phyloP scores from a whole-genome alignment of 2,888 invertebrate genomes.

The Brenthis ino region DNA sequence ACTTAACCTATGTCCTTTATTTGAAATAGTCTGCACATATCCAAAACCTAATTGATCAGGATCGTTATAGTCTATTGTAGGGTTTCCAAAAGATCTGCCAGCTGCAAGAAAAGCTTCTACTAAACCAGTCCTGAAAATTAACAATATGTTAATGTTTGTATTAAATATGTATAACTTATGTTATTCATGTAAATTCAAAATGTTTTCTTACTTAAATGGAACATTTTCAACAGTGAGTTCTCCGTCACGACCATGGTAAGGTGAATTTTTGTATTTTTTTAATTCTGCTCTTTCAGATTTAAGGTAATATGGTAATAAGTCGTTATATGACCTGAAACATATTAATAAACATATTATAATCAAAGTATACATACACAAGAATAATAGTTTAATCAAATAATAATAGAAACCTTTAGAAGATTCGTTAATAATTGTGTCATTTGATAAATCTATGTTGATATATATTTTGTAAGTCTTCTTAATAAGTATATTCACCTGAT shows the following conservation, averaged over 20 bases:
- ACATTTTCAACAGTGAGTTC: constrained; percentile 84
- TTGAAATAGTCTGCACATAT: constrained; percentile 76
- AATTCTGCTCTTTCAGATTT: constrained; percentile 83
- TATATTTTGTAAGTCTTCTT: background rate
- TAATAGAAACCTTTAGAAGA: background rate
- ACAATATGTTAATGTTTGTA: constrained; percentile 19
- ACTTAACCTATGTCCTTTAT: constrained; percentile 85
- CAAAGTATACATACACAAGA: too few species aligned
- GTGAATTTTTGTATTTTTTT: constrained; percentile 72
- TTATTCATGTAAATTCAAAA: constrained; percentile 12
- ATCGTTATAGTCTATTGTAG: constrained; percentile 84
- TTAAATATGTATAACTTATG: constrained; percentile 19
- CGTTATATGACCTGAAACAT: constrained; percentile 83
- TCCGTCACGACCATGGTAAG: constrained; percentile 84
- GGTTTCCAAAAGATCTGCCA: constrained; percentile 81
- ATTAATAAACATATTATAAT: constrained; percentile 3
- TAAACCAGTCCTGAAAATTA: constrained; percentile 70
- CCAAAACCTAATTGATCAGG: constrained; percentile 84
- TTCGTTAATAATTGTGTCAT: background rate
- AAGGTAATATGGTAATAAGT: constrained; percentile 83
- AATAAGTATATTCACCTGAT: too few species aligned
- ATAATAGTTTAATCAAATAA: background rate
- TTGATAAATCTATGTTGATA: background rate
- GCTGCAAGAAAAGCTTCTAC: constrained; percentile 83
- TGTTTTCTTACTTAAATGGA: constrained; percentile 71